Evolutionary conservation across 2,797 vertebrate species (phyloP), one percentile per base, ranked within the genome.

Genomic region (Lates japonicus): DNA sequence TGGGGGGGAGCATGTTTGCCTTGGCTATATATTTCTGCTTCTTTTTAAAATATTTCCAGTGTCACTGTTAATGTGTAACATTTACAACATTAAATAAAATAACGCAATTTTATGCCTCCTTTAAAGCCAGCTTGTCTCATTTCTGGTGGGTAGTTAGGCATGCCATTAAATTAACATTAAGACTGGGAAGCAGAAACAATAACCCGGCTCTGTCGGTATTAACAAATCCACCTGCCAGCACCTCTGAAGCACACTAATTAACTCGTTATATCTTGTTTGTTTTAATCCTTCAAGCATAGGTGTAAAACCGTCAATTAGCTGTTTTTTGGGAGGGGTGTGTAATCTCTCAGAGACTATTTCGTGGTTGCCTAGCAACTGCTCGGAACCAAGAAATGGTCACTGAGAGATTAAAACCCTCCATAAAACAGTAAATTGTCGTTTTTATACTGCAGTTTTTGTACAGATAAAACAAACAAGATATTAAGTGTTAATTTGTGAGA

Each of bases 331-430:
- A 14, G 61, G 55, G 19, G 60, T 66, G 72, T 74, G 59, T 62
- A 65, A 67, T 79, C 60, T 69, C 46, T 42, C 8, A 33, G 55
- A 33, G 55, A 54, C 46, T 4, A 11, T 70, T 70, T 67, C 17
- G 3, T 62, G 60, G 78, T 82, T 90, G 80, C 86, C 42, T 67
- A 76, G 81, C 66, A 87, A 85, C 85, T 74, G 74, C 70, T 80
- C 35, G 11, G 57, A 69, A 60, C 37, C 70, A 73, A 57, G 64
- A 74, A 78, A 60, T 22, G 25, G 31, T 76, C 44, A 72, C 20
- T 1, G 57, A 33, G 58, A 33, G 44, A 78, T 76, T 71, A 72
- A 35, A 69, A 70, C 19, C 16, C 35, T 19, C 31, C 37, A 57
- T 77, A 54, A 66, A 78, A 74, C 20, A 14, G 4, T 35, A 25